These are phyloP conservation scores for Leuciscus waleckii DNA, from an alignment of 2,797 vertebrate genomes.

Conservation along the genomic window DNA sequence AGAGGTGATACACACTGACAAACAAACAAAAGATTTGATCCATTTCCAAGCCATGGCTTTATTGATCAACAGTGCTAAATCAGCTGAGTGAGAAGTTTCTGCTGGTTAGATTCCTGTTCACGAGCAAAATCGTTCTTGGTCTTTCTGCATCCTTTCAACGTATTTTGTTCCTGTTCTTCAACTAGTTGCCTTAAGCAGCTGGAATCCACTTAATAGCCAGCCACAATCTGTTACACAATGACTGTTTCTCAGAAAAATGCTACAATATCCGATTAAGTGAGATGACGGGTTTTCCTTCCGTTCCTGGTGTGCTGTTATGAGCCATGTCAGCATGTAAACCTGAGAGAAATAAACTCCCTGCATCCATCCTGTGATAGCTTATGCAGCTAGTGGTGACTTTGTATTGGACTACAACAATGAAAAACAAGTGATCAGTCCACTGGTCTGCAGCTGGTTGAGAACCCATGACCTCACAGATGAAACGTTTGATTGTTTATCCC, in stretches of 20 bases:
- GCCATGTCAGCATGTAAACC: slow-evolving; percentile 15
- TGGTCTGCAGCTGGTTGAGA: slow-evolving; percentile 46
- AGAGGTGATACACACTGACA: slow-evolving; percentile 55
- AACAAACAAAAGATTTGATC: slow-evolving; percentile 54
- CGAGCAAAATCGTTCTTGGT: not conserved
- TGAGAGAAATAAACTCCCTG: slow-evolving; percentile 15
- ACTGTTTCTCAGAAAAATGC: slow-evolving; percentile 42
- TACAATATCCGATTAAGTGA: slow-evolving; percentile 36
- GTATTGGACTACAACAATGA: slow-evolving; percentile 13
- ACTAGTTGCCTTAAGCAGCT: slow-evolving; percentile 33
- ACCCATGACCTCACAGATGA: slow-evolving; percentile 72
- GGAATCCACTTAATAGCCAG: slow-evolving; percentile 47
- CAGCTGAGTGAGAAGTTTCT: slow-evolving; percentile 6
- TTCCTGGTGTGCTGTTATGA: slow-evolving; percentile 38
- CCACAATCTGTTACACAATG: slow-evolving; percentile 30
- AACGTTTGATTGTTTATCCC: slow-evolving; percentile 77
- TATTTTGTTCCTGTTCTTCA: slow-evolving; percentile 27
- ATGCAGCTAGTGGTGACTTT: not conserved
- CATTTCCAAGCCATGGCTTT: slow-evolving; percentile 62
- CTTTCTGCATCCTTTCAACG: slow-evolving; percentile 36
- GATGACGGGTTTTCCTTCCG: slow-evolving; percentile 23
- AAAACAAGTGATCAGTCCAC: slow-evolving; percentile 48
- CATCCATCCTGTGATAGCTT: slow-evolving; percentile 11
- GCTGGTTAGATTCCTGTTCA: not conserved
- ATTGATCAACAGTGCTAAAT: not conserved